phyloP scores from a whole-genome alignment of 1,140 invertebrate species.

The Ectropis grisescens region DNA sequence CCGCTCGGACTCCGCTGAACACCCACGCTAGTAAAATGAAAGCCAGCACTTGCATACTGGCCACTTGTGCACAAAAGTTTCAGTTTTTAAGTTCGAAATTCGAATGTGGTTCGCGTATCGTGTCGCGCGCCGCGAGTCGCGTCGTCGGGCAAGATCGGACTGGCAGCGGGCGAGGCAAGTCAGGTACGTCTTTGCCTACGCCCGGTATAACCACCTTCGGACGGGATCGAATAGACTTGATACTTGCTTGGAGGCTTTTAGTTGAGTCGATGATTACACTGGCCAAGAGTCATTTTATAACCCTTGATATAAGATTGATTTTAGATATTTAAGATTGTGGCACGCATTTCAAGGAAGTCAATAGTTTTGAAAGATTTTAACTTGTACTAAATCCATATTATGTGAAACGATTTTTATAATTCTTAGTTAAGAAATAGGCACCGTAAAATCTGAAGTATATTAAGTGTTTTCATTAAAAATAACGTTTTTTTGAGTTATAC shows the following conservation, averaged over 20 bases:
- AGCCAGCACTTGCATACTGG: conserved; percentile 50
- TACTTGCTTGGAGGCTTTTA: conserved; percentile 29
- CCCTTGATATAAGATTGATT: no score
- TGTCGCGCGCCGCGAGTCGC: conserved; percentile 19
- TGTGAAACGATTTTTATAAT: no score
- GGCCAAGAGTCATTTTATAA: no score
- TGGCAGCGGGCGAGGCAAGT: conserved; percentile 41
- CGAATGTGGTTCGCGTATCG: conserved; percentile 14
- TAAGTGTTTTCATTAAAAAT: no score
- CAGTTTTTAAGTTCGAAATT: conserved; percentile 6
- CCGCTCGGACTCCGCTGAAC: conserved; percentile 31
- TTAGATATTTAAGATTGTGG: no score
- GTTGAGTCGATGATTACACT: no score
- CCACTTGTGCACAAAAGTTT: conserved; percentile 16
- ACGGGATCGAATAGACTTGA: conserved; percentile 26
- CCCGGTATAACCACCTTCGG: conserved; percentile 55
- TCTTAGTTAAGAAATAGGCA: no score
- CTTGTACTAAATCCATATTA: no score
- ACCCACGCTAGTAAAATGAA: conserved; percentile 36
- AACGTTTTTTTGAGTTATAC: no score
- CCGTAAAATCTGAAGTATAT: no score
- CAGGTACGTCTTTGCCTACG: conserved; percentile 61
- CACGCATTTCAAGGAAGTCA: no score
- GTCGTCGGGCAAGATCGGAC: conserved; percentile 37
- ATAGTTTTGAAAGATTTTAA: no score